phyloP scores from a whole-genome alignment of 2,888 invertebrate genomes.

The Orthonevra nobilis region DNA sequence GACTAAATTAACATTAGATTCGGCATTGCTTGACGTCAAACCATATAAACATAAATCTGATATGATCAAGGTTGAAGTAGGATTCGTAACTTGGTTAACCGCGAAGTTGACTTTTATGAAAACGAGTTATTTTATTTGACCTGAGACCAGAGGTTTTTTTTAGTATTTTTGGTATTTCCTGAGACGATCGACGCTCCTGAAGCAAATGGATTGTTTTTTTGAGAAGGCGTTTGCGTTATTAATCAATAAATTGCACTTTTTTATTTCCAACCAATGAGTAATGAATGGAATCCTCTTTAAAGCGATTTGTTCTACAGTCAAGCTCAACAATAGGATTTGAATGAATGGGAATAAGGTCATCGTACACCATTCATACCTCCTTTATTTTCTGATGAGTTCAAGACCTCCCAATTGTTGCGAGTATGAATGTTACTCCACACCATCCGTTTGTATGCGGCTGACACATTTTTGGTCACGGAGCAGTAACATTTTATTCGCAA shows the following conservation, averaged over 20 bases:
- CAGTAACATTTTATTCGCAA: too few relatives aligned
- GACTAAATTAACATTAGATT: conserved; percentile 5
- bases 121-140: conserved; percentile 11
- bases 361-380: too few relatives aligned
- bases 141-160: conserved; percentile 4
- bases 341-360: conserved; percentile 5
- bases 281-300: too few relatives aligned
- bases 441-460: background rate
- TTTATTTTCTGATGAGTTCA: too few relatives aligned
- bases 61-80: background rate
- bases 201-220: too few relatives aligned
- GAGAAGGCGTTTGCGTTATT: too few relatives aligned
- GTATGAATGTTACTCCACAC: background rate
- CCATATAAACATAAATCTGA: background rate
- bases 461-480: background rate
- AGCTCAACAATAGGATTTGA: background rate
- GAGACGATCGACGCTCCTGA: background rate
- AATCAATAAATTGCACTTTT: background rate
- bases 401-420: background rate
- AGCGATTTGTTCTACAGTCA: background rate
- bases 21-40: background rate
- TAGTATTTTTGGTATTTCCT: conserved; percentile 6
- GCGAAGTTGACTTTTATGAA: background rate
- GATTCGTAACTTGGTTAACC: conserved; percentile 8
- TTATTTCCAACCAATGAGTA: conserved; percentile 8